A percentile compares a stretch with the other conserved stretches of the same genome.
Evolutionary conservation across 1,140 invertebrate genomes (phyloP).

Genomic region (Melanaphis sacchari): DNA sequence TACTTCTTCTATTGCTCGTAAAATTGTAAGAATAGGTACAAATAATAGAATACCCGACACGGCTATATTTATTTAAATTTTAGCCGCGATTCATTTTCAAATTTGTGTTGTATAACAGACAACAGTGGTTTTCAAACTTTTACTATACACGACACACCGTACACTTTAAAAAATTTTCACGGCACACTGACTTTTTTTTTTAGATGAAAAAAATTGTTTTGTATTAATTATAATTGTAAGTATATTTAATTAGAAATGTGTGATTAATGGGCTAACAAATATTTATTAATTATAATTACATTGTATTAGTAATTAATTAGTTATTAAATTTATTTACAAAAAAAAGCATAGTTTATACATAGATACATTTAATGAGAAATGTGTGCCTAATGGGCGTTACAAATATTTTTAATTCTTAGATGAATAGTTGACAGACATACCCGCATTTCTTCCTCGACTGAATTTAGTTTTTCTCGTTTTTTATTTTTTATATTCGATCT

Average conservation of each 20-base stretch:
- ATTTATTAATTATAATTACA: neutral
- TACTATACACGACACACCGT: neutral
- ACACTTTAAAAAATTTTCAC: neutral
- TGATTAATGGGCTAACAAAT: constrained; percentile 8
- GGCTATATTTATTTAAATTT: too few relatives aligned
- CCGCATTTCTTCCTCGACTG: too few relatives aligned
- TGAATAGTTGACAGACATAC: too few relatives aligned
- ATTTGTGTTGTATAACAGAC: too few relatives aligned
- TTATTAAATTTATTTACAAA: neutral
- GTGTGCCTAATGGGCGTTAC: too few relatives aligned
- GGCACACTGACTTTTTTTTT: neutral
- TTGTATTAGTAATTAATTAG: neutral
- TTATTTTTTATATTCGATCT: constrained; percentile 7
- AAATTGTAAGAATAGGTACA: too few relatives aligned
- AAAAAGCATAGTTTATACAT: neutral
- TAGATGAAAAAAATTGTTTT: constrained; percentile 10
- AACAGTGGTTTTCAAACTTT: neutral
- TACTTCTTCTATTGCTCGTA: too few relatives aligned
- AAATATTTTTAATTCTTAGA: too few relatives aligned
- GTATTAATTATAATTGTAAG: neutral
- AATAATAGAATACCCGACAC: too few relatives aligned
- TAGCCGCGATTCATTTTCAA: too few relatives aligned
- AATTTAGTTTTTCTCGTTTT: neutral
- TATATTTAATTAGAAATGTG: neutral
- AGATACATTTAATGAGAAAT: neutral